These are phyloP conservation scores for Liparis tanakae DNA, from an alignment of 2,797 vertebrate species.

Conservation along the genomic window DNA sequence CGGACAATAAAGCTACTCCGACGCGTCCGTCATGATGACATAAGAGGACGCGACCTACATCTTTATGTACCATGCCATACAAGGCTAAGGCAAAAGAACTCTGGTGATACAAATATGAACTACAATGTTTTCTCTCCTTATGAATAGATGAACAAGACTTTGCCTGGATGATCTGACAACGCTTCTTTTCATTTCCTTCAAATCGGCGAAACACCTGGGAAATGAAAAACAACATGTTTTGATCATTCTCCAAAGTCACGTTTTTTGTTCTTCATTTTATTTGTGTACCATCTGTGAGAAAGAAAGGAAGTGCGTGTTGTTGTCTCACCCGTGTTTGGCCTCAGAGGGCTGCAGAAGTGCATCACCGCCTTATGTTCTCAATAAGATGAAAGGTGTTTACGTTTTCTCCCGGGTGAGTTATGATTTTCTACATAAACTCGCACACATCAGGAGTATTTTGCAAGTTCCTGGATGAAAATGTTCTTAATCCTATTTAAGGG, in stretches of 20 bases:
- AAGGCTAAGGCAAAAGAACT: background rate
- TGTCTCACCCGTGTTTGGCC: background rate
- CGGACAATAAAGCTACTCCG: slow-evolving; percentile 7
- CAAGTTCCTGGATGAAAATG: background rate
- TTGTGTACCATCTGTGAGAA: background rate
- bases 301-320: background rate
- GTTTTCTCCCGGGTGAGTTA: background rate
- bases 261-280: background rate
- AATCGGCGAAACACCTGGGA: no score
- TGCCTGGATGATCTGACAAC: background rate
- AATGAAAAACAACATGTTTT: background rate
- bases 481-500: background rate
- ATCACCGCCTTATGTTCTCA: background rate
- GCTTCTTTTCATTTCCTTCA: no score
- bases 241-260: background rate
- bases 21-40: slow-evolving; percentile 8
- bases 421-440: background rate
- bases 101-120: background rate
- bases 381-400: background rate
- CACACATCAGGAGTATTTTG: background rate
- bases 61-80: background rate
- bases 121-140: background rate
- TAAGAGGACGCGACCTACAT: background rate
- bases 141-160: background rate
- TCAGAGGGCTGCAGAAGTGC: background rate